Conservation (phyloP, 2,113 vertebrate species). For the Thunnus maccoyii region DNA sequence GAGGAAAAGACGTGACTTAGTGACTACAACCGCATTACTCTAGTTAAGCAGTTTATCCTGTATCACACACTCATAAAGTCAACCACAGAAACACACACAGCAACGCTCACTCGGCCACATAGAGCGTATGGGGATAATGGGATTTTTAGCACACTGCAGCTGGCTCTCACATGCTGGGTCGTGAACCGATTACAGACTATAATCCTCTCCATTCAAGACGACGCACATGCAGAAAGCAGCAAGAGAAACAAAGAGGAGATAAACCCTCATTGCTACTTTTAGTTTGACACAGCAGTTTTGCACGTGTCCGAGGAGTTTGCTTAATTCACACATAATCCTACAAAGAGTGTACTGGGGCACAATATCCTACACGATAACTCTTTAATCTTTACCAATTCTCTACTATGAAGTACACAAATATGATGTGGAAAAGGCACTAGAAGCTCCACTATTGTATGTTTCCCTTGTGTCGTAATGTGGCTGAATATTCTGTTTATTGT, state of each 20-base stretch:
- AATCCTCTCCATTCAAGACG: conserved; percentile 75
- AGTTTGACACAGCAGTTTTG: conserved; percentile 35
- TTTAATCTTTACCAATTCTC: conserved; percentile 45
- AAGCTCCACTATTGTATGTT: not conserved
- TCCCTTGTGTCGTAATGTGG: not conserved
- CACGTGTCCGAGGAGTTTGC: not conserved
- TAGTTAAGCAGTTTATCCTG: conserved; percentile 69
- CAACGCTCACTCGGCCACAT: conserved; percentile 50
- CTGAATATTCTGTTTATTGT: conserved; percentile 33
- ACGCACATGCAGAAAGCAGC: conserved; percentile 51
- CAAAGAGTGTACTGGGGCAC: conserved; percentile 5
- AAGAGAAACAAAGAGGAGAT: conserved; percentile 54
- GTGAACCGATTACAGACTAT: conserved; percentile 79
- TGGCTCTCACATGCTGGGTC: conserved; percentile 69
- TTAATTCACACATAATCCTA: conserved; percentile 19
- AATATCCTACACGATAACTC: conserved; percentile 25
- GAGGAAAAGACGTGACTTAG: conserved; percentile 34
- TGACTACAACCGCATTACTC: conserved; percentile 55
- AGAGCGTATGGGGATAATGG: conserved; percentile 69
- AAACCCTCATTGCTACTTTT: conserved; percentile 55
- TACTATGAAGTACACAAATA: conserved; percentile 32
- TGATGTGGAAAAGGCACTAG: not conserved
- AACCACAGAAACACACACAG: conserved; percentile 56
- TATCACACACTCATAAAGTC: conserved; percentile 70
- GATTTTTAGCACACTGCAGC: conserved; percentile 73